Evolutionary conservation across 2,113 vertebrate species (phyloP).

Genomic region (Artemisiospiza belli): DNA sequence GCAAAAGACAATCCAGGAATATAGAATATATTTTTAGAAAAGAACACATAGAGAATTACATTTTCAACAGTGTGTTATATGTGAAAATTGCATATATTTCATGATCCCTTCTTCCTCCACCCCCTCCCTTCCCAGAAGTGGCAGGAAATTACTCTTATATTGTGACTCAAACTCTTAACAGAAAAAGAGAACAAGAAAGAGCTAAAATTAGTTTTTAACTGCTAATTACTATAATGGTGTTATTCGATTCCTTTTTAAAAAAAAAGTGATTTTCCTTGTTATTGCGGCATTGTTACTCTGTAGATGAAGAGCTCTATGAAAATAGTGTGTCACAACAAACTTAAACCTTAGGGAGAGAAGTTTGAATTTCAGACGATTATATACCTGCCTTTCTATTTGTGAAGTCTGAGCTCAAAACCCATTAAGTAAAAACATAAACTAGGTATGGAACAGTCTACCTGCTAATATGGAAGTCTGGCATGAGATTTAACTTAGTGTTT

Average conservation of each 20-base stretch:
- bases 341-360: conserved; percentile 23
- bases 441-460: background rate
- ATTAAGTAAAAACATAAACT: background rate
- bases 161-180: conserved; percentile 17
- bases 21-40: conserved; percentile 71
- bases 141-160: conserved; percentile 47
- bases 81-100: conserved; percentile 69
- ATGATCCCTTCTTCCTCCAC: conserved; percentile 29
- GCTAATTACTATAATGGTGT: conserved; percentile 48
- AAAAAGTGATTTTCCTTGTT: background rate
- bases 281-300: conserved; percentile 20
- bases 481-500: background rate
- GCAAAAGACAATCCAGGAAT: conserved; percentile 89
- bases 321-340: background rate
- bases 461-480: background rate
- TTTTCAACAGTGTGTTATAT: conserved; percentile 54
- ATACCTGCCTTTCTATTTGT: conserved; percentile 21
- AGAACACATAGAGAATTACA: conserved; percentile 73
- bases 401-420: conserved; percentile 16
- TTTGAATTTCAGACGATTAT: conserved; percentile 40
- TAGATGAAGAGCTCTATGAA: conserved; percentile 38
- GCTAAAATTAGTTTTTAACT: conserved; percentile 27
- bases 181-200: conserved; percentile 22
- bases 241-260: background rate
- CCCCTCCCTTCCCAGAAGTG: background rate